Conservation (phyloP, 2,797 vertebrate genomes). For the Fratercula arctica region DNA sequence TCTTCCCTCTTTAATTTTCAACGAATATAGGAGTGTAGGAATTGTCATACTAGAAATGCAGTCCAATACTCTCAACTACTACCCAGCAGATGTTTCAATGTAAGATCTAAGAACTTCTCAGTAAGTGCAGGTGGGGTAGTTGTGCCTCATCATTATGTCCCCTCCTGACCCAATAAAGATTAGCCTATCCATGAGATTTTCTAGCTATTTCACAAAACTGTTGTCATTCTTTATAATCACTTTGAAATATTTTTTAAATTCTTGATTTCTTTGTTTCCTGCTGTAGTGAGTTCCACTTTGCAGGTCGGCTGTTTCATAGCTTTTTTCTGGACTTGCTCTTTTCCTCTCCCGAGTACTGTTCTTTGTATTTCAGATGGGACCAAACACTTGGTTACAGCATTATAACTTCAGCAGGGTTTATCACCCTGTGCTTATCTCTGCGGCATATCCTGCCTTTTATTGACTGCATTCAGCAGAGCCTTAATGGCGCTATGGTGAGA, state of each 20-base stretch:
- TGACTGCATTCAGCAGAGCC: slow-evolving; percentile 24
- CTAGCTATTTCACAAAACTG: background rate
- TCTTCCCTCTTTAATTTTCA: background rate
- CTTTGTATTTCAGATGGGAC: background rate
- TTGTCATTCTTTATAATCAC: background rate
- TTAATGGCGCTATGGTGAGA: background rate
- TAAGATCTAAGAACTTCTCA: background rate
- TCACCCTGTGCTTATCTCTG: slow-evolving; percentile 19
- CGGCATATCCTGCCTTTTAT: background rate
- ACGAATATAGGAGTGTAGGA: background rate
- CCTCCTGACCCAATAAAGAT: background rate
- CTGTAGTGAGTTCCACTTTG: background rate
- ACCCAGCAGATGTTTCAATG: background rate
- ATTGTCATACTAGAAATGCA: background rate
- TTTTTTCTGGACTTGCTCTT: background rate
- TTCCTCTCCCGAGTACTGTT: background rate
- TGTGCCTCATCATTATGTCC: background rate
- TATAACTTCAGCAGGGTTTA: background rate
- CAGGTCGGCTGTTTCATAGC: accelerated
- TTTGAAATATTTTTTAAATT: background rate
- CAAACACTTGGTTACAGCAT: background rate
- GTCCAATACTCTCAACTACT: background rate
- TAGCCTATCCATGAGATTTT: background rate
- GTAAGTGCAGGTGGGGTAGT: background rate
- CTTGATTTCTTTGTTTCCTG: background rate